phyloP scores from a whole-genome alignment of 2,797 vertebrate species.

The Sebastes taczanowskii region DNA sequence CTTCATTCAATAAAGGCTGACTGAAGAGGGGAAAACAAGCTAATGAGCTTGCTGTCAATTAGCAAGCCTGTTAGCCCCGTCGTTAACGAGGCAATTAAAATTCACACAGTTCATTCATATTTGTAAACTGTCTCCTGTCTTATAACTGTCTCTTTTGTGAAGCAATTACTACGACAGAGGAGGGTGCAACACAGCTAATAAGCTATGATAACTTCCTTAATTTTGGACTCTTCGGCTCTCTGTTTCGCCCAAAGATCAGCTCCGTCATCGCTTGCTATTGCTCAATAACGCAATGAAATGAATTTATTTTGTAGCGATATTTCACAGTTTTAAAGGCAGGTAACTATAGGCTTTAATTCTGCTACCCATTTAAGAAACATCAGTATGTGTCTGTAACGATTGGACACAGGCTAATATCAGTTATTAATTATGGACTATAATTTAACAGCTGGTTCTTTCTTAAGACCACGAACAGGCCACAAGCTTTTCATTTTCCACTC shows the following conservation, averaged over 20 bases:
- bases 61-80: neutral
- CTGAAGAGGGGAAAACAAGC: neutral
- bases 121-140: neutral
- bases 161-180: neutral
- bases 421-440: neutral
- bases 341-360: neutral
- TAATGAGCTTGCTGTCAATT: neutral
- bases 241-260: neutral
- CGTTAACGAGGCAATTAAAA: neutral
- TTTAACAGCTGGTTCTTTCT: conserved; percentile 1
- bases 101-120: neutral
- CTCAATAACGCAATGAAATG: neutral
- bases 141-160: neutral
- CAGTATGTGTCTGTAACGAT: neutral
- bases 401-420: neutral
- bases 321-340: neutral
- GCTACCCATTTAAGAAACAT: neutral
- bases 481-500: conserved; percentile 26
- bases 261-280: neutral
- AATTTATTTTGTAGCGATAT: neutral
- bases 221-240: neutral
- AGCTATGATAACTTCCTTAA: neutral
- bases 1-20: neutral
- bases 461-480: neutral
- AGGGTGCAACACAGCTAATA: neutral